Evolutionary conservation across 1,140 invertebrate genomes (phyloP).

Genomic region (Zaprionus vittiger): DNA sequence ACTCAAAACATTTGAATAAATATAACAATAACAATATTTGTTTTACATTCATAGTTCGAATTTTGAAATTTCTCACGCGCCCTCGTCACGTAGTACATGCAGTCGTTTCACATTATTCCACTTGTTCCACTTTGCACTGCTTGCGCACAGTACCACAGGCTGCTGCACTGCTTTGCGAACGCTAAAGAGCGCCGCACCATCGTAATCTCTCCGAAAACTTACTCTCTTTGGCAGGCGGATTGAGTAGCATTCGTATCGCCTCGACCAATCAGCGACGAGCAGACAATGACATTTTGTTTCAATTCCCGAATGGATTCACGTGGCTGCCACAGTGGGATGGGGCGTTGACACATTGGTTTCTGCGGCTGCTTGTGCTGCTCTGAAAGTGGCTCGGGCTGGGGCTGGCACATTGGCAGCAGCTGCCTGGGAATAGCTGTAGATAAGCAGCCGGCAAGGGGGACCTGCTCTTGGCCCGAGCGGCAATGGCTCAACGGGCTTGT

Average conservation of each 20-base stretch:
- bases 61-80: no score
- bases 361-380: constrained; percentile 1
- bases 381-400: not conserved
- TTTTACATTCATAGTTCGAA: no score
- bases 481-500: constrained; percentile 27
- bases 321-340: constrained; percentile 37
- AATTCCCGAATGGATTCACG: constrained; percentile 57
- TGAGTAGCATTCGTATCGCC: constrained; percentile 9
- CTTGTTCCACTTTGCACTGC: constrained; percentile 41
- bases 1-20: no score
- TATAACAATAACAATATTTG: no score
- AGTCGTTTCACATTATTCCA: not conserved
- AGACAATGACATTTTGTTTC: constrained; percentile 63
- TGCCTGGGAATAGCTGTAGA: constrained; percentile 51
- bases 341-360: constrained; percentile 68
- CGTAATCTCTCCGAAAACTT: constrained; percentile 18
- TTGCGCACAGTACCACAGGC: not conserved
- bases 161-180: constrained; percentile 50
- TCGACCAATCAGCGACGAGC: constrained; percentile 60
- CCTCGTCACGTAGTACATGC: not conserved
- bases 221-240: constrained; percentile 46
- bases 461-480: constrained; percentile 34
- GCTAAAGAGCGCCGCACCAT: constrained; percentile 23
- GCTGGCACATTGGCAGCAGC: constrained; percentile 37
- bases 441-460: constrained; percentile 39